Evolutionary conservation across 2,888 invertebrate species (phyloP).

Genomic region (Drosophila pseudotakahashii): DNA sequence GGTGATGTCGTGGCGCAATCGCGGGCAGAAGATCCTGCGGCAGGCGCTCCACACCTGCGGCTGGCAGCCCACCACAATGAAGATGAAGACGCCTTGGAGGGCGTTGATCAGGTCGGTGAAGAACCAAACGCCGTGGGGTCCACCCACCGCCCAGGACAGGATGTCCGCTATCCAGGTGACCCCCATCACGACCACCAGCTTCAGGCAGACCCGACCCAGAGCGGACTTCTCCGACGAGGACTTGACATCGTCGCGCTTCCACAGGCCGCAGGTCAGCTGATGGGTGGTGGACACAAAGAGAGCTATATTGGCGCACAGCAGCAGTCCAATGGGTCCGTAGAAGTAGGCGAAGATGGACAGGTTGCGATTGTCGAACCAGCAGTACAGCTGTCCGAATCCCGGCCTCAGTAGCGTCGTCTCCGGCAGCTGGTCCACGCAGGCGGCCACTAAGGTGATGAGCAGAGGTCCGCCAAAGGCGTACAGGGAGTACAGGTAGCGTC

Average conservation of each 20-base stretch:
- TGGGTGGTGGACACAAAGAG: conserved; percentile 92
- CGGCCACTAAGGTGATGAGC: conserved; percentile 90
- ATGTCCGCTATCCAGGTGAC: conserved; percentile 93
- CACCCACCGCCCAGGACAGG: conserved; percentile 92
- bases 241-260: conserved; percentile 95
- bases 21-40: conserved; percentile 88
- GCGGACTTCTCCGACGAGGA: conserved; percentile 93
- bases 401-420: conserved; percentile 88
- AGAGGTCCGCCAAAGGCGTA: conserved; percentile 95
- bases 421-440: conserved; percentile 89
- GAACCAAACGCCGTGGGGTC: conserved; percentile 92
- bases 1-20: conserved; percentile 85
- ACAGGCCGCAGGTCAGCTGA: conserved; percentile 93
- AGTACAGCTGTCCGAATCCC: conserved; percentile 89
- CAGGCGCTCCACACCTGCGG: conserved; percentile 91
- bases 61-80: conserved; percentile 94
- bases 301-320: conserved; percentile 91
- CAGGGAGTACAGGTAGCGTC: conserved; percentile 91
- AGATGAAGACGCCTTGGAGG: conserved; percentile 94
- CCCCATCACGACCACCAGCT: conserved; percentile 93
- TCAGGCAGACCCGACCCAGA: conserved; percentile 92
- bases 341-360: conserved; percentile 93
- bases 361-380: conserved; percentile 92
- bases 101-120: conserved; percentile 93
- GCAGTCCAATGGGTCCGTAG: conserved; percentile 92